Base-by-base conservation (phyloP, 1,140 invertebrate genomes). In the Coptotermes formosanus region DNA sequence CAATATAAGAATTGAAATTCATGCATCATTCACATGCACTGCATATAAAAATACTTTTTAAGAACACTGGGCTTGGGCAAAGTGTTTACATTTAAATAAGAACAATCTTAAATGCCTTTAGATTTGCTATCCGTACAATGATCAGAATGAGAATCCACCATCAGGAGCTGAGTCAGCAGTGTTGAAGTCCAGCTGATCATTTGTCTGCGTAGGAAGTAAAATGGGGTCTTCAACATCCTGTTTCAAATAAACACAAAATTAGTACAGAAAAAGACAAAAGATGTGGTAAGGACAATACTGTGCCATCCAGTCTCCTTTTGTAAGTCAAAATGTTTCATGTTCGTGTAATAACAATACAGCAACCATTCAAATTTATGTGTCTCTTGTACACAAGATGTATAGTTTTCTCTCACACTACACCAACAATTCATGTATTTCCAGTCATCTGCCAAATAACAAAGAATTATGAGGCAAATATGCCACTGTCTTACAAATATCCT, bases 111-210 rank as follows among this genome's bases (percentile, higher is more conserved):
- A 8, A 75, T 75, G 6, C n/a, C 9, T 75, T n/a, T 75, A 12
- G n/a, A n/a, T 30, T 30, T 75, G 64, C 25, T 16, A 75, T 55
- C 52, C 0, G 9, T 30, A n/a, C 6, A 64, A n/a, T 32, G 82
- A 45, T 86, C 19, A 86, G 43, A 86, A 86, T 44, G 85, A 86
- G 44, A 82, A 86, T 25, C 85, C 85, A 11, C 75, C 85, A 2
- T 86, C 85, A 12, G 85, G 85, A 45, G 82, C 85, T 45, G 43
- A 21, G n/a, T 86, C n/a, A 21, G n/a, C 16, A 8, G 32, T 32
- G 44, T 12, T 44, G 44, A 86, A 86, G 30, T 86, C 85, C 21
- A 82, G 52, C 8, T 82, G 85, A 86, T 75, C 85, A 82, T 86
- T 86, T 6, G 52, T 45, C 45, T 86, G 38, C 11, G 21, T 44